Percentiles rank a stretch among this genome's conserved stretches.
phyloP scores from a whole-genome alignment of 2,113 vertebrate genomes.

The Micronycteris hirsuta region DNA sequence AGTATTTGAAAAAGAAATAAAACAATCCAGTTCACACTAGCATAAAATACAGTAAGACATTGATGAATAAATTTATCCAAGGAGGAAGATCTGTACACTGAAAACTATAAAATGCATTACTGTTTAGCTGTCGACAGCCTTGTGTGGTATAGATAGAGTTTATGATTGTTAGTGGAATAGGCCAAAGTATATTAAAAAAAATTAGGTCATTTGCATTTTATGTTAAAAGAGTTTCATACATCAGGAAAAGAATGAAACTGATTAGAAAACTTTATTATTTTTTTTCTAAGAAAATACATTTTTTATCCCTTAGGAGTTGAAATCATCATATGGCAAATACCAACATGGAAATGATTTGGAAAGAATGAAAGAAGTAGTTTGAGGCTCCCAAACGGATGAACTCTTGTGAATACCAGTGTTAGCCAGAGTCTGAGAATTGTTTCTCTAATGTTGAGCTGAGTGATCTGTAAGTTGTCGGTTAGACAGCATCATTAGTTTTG shows the following conservation, averaged over 20 bases:
- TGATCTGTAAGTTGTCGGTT: background rate
- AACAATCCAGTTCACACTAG: background rate
- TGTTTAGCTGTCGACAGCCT: background rate
- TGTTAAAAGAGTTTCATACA: background rate
- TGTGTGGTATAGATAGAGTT: background rate
- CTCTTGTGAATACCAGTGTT: background rate
- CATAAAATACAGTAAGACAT: background rate
- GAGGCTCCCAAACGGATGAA: background rate
- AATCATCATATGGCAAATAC: constrained; percentile 2
- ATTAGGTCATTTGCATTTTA: background rate
- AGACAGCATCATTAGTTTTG: background rate
- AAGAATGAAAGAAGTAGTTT: background rate
- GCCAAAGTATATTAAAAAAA: background rate
- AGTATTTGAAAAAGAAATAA: background rate
- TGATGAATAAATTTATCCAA: background rate
- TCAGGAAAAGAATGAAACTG: background rate
- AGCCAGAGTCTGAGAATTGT: background rate
- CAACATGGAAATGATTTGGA: background rate
- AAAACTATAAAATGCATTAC: background rate
- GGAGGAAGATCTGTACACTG: background rate
- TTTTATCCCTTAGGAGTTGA: background rate
- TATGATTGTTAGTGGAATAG: background rate
- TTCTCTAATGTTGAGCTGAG: background rate
- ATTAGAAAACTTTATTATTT: constrained; percentile 1
- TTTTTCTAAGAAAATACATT: background rate